Base-by-base conservation (phyloP, 2,888 invertebrate genomes). In the Cancer borealis region DNA sequence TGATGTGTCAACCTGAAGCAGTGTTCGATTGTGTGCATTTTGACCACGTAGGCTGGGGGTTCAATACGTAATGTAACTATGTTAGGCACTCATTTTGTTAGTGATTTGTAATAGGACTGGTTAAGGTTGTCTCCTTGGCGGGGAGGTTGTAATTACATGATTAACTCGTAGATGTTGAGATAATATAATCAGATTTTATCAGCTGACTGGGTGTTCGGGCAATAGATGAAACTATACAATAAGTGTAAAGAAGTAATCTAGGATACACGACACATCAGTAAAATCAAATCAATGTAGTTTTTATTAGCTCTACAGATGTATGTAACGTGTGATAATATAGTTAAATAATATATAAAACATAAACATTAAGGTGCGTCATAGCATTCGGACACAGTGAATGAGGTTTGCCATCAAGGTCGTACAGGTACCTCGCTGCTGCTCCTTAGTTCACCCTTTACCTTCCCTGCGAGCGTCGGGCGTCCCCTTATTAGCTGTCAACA, bases 401-500 rank as follows among this genome's bases (percentile, higher is more conserved):
- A 79, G 73, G 4, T 39, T 39, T 39, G 39, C 10, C n/a, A 6
- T 79, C 73, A 84, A 84, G 84, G 84, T 84, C 84, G 84, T n/a
- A 1, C 39, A 84, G 84, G 39, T 39, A 12, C n/a, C 10, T 84
- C 84, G 26, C 26, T 26, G 26, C 73, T 73, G 73, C 73, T 60
- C 3, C 60, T 60, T 73, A 3, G 12, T 26, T 1, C 30, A 39
- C 39, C 17, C 30, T 84, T 30, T 17, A 39, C 84, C 30, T 30
- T 26, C 73, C 84, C 12, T 10, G 14, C 14, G 84, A 26, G 49
- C 39, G 26, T 47, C 60, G 30, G 45, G 26, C n/a, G 39, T 26
- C 21, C 54, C n/a, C 30, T 12, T 45, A 17, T 17, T 26, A 46
- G 6, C 39, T 21, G 8, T 88, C 73, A 95, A 12, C n/a, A 95